Evolutionary conservation across 2,888 invertebrate genomes (phyloP).

Genomic region (Bedellia somnulentella): DNA sequence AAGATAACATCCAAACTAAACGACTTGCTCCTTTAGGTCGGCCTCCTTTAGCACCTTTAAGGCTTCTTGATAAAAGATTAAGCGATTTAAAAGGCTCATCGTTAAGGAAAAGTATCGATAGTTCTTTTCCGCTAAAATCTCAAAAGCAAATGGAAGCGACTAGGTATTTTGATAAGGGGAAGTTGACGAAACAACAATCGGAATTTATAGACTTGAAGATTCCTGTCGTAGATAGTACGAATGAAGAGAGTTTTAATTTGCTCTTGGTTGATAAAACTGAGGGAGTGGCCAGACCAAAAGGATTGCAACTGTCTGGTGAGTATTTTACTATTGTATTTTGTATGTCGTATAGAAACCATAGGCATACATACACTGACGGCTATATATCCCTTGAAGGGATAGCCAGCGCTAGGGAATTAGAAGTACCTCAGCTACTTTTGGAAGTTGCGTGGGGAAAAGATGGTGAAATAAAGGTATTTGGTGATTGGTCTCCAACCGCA

Average conservation of each 20-base stretch:
- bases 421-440: no score
- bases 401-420: no score
- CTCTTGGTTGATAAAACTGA: slow-evolving; percentile 19
- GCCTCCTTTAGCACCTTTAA: slow-evolving; percentile 34
- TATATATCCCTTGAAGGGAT: no score
- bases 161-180: slow-evolving; percentile 34
- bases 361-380: no score
- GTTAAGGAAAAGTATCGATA: slow-evolving; percentile 34
- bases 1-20: slow-evolving; percentile 14
- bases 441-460: no score
- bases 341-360: no score
- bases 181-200: slow-evolving; percentile 44
- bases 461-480: no score
- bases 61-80: slow-evolving; percentile 33
- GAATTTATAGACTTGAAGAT: slow-evolving; percentile 52
- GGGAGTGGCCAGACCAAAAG: slow-evolving; percentile 40
- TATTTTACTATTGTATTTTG: slow-evolving; percentile 3
- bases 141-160: slow-evolving; percentile 34
- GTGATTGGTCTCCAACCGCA: no score
- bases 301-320: slow-evolving; percentile 50
- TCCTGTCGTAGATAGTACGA: slow-evolving; percentile 35
- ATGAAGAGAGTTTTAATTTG: slow-evolving; percentile 35
- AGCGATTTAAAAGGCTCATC: slow-evolving; percentile 39
- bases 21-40: slow-evolving; percentile 35
- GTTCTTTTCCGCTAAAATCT: slow-evolving; percentile 28